Conservation (phyloP, 2,888 invertebrate species). For the Carabus problematicus region DNA sequence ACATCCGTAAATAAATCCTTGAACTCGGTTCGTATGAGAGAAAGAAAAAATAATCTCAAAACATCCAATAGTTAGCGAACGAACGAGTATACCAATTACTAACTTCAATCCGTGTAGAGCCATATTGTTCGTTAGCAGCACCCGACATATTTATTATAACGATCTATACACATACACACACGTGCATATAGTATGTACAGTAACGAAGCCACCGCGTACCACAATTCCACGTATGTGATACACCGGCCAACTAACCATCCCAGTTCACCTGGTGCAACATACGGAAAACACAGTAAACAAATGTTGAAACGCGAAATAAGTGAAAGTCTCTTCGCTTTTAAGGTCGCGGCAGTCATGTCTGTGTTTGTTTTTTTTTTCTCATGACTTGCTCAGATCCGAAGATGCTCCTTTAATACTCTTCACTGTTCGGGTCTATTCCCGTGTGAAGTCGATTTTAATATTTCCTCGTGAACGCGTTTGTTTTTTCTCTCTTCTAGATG, state of each 20-base stretch:
- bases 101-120: too few relatives aligned
- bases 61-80: too few relatives aligned
- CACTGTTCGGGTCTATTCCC: slow-evolving; percentile 5
- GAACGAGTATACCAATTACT: too few relatives aligned
- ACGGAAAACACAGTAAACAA: not conserved
- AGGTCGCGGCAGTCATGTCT: slow-evolving; percentile 48
- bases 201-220: not conserved
- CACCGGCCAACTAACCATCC: not conserved
- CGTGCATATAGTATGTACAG: not conserved
- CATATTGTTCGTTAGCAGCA: not conserved
- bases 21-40: too few relatives aligned
- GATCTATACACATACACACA: not conserved
- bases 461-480: slow-evolving; percentile 7
- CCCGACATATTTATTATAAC: not conserved
- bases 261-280: not conserved
- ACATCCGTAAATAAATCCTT: too few relatives aligned
- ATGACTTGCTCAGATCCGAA: slow-evolving; percentile 29
- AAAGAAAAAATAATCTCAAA: too few relatives aligned
- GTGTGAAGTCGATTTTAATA: slow-evolving; percentile 22
- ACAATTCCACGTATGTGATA: not conserved
- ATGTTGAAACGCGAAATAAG: slow-evolving; percentile 39
- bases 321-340: slow-evolving; percentile 47
- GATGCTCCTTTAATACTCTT: slow-evolving; percentile 32
- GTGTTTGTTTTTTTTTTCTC: slow-evolving; percentile 35
- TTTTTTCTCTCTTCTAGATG: slow-evolving; percentile 16